Evolutionary conservation across 2,888 invertebrate species (phyloP), one percentile per base, ranked within the genome.

Genomic region (Orgyia antiqua): DNA sequence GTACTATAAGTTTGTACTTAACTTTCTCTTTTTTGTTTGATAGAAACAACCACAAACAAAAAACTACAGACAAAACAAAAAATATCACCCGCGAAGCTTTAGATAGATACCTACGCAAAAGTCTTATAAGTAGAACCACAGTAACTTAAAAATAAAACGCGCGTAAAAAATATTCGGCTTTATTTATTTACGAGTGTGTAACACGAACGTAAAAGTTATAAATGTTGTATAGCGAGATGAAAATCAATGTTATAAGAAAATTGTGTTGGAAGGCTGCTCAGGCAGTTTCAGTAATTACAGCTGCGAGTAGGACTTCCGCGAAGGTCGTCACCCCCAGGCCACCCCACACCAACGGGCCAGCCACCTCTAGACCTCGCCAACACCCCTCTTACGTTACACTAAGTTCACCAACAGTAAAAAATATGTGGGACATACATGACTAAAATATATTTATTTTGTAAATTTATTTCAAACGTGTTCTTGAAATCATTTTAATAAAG

Each of bases 241-340:
- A 53, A 58, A 64, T 51, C 56, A 49, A 58, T 54, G 51, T 37
- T 39, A 35, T 35, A 44, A 51, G 49, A 45, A 45, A 62, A 58
- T 58, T 53, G 57, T 62, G 64, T 58, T 53, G 56, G 54, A 58
- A 53, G 48, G 48, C 48, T 48, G 55, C 44, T 51, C 53, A 53
- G 56, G 45, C 51, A 45, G 54, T 59, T 52, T 45, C 58, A 48
- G 59, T 67, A 68, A 68, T 68, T 68, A 68, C 57, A 50, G 56
- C 49, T 48, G 45, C 51, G 54, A 58, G 56, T 58, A 53, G 61
- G 61, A 65, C 62, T 66, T 68, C 65, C 57, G 59, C 58, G 63
- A 70, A 70, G 70, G 70, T 70, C 70, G 61, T 39, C 50, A 50
- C 48, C 40, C 45, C 13, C 24, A 43, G 40, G 34, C 39, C 48